These are phyloP conservation scores for Spinus pinus DNA, from an alignment of 2,797 vertebrate genomes.

Conservation along the genomic window DNA sequence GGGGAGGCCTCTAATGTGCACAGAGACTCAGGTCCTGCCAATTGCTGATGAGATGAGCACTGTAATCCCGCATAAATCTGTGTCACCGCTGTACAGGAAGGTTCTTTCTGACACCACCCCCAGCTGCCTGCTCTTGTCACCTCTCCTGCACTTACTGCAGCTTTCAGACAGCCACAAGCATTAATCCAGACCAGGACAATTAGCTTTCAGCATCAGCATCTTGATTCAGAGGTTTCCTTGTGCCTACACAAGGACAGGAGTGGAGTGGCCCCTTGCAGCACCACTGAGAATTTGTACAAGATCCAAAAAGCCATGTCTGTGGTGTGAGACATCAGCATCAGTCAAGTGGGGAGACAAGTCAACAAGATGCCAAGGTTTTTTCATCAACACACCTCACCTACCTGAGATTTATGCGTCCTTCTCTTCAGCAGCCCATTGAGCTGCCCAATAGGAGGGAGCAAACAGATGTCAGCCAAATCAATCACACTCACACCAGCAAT, in stretches of 20 bases:
- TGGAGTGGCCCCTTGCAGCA: background rate
- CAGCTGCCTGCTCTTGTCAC: background rate
- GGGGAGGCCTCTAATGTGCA: background rate
- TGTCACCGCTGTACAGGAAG: background rate
- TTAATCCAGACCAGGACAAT: background rate
- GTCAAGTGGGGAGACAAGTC: background rate
- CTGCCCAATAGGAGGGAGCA: background rate
- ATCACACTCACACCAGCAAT: accelerated
- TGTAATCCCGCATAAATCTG: background rate
- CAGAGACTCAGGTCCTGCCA: background rate
- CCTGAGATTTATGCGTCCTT: background rate
- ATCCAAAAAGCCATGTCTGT: background rate
- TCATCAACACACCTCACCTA: background rate
- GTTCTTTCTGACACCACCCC: background rate
- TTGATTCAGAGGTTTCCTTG: background rate
- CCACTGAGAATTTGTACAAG: background rate
- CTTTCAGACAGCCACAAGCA: background rate
- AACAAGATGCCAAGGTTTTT: background rate
- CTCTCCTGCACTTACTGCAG: accelerated
- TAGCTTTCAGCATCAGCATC: background rate
- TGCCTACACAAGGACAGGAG: background rate
- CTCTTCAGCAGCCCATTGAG: background rate
- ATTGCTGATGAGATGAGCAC: background rate
- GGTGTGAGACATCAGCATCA: background rate
- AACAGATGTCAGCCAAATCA: background rate